A percentile compares a stretch with the other conserved stretches of the same genome.
Conservation (phyloP, 1,140 invertebrate species). For the Drosophila erecta region DNA sequence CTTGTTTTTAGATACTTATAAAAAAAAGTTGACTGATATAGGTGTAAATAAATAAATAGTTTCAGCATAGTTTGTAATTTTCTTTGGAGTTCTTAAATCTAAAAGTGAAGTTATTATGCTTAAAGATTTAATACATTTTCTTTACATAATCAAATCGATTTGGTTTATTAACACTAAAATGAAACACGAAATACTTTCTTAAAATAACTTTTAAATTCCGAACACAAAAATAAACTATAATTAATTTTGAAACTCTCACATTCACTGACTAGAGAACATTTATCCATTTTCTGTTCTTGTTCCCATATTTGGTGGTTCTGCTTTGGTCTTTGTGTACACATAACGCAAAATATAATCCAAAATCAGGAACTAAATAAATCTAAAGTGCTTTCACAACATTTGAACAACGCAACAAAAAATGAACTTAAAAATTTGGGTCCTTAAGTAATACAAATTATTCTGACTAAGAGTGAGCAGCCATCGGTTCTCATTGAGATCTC, state of each 20-base stretch:
- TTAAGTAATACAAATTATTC: slow-evolving; percentile 14
- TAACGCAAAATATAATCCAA: slow-evolving; percentile 42
- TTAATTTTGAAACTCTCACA: slow-evolving; percentile 30
- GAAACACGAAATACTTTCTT: slow-evolving; percentile 20
- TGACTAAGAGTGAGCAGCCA: background rate
- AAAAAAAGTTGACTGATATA: background rate
- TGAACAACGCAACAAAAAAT: slow-evolving; percentile 57
- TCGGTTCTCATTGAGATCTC: slow-evolving; percentile 1
- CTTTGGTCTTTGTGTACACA: slow-evolving; percentile 1
- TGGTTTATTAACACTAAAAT: slow-evolving; percentile 28
- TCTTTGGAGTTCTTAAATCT: background rate
- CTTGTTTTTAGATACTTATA: background rate
- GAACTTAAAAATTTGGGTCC: slow-evolving; percentile 49
- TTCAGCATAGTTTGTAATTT: background rate
- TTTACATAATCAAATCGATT: slow-evolving; percentile 9
- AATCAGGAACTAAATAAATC: slow-evolving; percentile 28
- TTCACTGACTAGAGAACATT: slow-evolving; percentile 59
- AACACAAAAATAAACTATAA: slow-evolving; percentile 27
- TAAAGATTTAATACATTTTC: background rate
- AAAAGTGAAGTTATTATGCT: background rate
- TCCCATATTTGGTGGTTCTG: background rate
- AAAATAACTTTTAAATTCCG: slow-evolving; percentile 29
- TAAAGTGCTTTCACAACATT: slow-evolving; percentile 35
- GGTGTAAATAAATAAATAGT: background rate
- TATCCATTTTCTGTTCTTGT: background rate